A percentile compares a stretch with the other conserved stretches of the same genome.
Evolutionary conservation across 2,113 vertebrate genomes (phyloP).

Genomic region (Galeopterus variegatus): DNA sequence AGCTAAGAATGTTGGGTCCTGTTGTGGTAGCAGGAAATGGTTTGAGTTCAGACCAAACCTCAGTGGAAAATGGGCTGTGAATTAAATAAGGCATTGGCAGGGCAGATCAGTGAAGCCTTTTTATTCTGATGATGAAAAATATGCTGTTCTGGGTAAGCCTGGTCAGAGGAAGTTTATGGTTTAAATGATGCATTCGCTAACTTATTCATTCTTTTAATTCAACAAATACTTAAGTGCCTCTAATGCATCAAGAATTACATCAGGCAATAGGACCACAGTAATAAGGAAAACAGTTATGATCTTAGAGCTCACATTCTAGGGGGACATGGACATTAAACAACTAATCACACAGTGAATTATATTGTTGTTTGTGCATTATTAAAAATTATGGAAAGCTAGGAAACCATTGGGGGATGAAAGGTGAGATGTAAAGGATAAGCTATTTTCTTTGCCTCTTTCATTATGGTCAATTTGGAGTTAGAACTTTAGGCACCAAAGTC

Average conservation of each 20-base stretch:
- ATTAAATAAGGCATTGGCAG: background rate
- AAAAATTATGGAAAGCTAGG: background rate
- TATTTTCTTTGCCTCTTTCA: background rate
- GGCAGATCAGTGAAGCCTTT: background rate
- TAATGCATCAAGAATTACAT: background rate
- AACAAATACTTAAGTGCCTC: background rate
- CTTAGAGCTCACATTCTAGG: background rate
- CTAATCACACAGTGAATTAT: background rate
- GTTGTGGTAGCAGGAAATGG: background rate
- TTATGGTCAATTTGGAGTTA: background rate
- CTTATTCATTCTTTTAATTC: slow-evolving; percentile 25
- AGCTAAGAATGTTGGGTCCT: background rate
- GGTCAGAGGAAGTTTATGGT: background rate
- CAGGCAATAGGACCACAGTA: background rate
- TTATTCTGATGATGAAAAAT: background rate
- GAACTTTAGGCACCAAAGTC: background rate
- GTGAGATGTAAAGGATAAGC: background rate
- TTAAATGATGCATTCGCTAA: background rate
- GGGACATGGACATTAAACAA: background rate
- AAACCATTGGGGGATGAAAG: background rate
- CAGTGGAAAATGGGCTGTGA: background rate
- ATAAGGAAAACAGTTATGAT: too few relatives aligned
- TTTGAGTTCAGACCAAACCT: background rate
- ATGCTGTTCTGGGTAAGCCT: background rate
- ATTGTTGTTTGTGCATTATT: background rate